These are phyloP conservation scores for Diogma glabrata DNA, from an alignment of 2,888 invertebrate species.

Conservation along the genomic window DNA sequence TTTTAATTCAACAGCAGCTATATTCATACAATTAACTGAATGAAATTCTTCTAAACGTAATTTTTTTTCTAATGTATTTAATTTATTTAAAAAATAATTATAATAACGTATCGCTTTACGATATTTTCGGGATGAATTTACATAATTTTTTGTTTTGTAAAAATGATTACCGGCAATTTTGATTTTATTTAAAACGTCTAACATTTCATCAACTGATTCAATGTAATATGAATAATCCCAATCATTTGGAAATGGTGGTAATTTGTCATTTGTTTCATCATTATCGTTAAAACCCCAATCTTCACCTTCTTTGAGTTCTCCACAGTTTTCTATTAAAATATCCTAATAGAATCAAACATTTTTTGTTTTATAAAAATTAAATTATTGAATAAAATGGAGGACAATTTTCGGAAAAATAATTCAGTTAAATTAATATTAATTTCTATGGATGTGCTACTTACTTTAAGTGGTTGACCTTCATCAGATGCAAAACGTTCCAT, in stretches of 20 bases:
- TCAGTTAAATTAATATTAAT: conserved; percentile 20
- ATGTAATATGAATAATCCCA: conserved; percentile 27
- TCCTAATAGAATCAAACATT: conserved; percentile 37
- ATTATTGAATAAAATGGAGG: no score
- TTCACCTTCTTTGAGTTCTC: conserved; percentile 48
- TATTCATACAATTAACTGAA: conserved; percentile 50
- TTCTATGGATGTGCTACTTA: conserved; percentile 29
- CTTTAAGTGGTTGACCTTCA: conserved; percentile 47
- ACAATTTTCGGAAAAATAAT: conserved; percentile 16
- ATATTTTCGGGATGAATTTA: conserved; percentile 62
- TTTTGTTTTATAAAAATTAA: neutral
- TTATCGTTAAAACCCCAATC: conserved; percentile 54
- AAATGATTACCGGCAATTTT: conserved; percentile 62
- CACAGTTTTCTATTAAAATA: conserved; percentile 60
- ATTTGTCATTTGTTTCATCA: conserved; percentile 58
- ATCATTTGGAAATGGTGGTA: conserved; percentile 71
- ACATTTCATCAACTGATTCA: conserved; percentile 20
- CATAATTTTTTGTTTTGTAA: conserved; percentile 47
- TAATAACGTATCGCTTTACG: conserved; percentile 66
- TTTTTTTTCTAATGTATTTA: conserved; percentile 24
- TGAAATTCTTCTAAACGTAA: conserved; percentile 28
- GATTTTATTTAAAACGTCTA: conserved; percentile 46
- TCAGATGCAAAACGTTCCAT: conserved; percentile 50
- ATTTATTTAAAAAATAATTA: conserved; percentile 31
- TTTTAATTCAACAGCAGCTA: conserved; percentile 63